These are phyloP conservation scores for Drosophila paulistorum DNA, from an alignment of 1,140 invertebrate genomes.

Conservation along the genomic window DNA sequence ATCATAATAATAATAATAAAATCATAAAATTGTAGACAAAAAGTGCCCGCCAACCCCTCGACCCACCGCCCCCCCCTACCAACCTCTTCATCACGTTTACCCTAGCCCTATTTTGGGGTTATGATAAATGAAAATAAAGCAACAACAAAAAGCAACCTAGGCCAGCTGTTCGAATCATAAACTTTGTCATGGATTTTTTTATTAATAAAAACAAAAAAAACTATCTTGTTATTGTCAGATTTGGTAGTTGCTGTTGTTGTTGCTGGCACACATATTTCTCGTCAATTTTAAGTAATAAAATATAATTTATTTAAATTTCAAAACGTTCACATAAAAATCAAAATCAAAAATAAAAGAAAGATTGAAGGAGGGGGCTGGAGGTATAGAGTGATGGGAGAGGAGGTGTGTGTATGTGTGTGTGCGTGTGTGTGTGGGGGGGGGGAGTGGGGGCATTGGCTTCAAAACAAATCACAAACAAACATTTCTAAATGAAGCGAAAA, in stretches of 20 bases:
- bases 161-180: slow-evolving; percentile 59
- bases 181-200: slow-evolving; percentile 56
- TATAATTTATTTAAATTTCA: slow-evolving; percentile 80
- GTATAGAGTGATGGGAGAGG: not conserved
- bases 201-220: slow-evolving; percentile 43
- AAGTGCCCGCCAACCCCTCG: slow-evolving; percentile 31
- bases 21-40: slow-evolving; percentile 67
- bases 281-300: slow-evolving; percentile 79
- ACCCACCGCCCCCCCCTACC: not conserved
- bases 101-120: slow-evolving; percentile 3
- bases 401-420: not conserved
- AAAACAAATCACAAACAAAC: slow-evolving; percentile 42
- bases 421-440: not conserved
- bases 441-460: not conserved
- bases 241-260: slow-evolving; percentile 51
- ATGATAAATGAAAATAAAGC: slow-evolving; percentile 1
- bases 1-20: slow-evolving; percentile 54
- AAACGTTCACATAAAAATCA: slow-evolving; percentile 51
- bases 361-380: not conserved
- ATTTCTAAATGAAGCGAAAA: slow-evolving; percentile 48
- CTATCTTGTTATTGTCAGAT: slow-evolving; percentile 66
- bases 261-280: slow-evolving; percentile 71
- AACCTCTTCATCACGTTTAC: not conserved
- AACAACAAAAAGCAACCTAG: slow-evolving; percentile 37
- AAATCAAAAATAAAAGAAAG: slow-evolving; percentile 42